Percentiles rank a stretch among this genome's conserved stretches.
Conservation (phyloP, 1,140 invertebrate genomes). For the Achroia grisella region DNA sequence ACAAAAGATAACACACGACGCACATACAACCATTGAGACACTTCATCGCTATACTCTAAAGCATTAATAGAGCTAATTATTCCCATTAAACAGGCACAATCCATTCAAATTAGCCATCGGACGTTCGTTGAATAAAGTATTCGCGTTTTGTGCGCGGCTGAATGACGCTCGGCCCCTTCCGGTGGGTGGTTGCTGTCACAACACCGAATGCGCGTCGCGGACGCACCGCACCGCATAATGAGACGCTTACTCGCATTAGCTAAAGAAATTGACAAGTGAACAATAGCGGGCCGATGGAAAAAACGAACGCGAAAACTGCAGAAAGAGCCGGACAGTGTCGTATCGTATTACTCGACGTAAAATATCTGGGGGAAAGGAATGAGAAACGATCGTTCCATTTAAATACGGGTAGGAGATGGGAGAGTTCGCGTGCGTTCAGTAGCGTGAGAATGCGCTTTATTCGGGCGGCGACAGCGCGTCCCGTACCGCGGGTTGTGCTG, state of each 20-base stretch:
- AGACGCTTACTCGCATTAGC: conserved; percentile 73
- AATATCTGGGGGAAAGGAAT: conserved; percentile 71
- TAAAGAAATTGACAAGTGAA: conserved; percentile 74
- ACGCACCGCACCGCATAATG: conserved; percentile 70
- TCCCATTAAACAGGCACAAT: conserved; percentile 62
- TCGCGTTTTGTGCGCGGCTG: conserved; percentile 67
- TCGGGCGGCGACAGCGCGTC: conserved; percentile 56
- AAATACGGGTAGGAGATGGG: conserved; percentile 57
- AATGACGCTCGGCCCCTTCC: conserved; percentile 69
- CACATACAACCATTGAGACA: conserved; percentile 29
- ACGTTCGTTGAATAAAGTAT: conserved; percentile 64
- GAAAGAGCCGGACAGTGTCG: conserved; percentile 71
- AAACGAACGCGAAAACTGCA: conserved; percentile 64
- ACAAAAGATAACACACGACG: conserved; percentile 38
- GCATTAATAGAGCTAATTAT: conserved; percentile 63
- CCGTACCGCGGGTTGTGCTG: conserved; percentile 24
- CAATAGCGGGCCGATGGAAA: conserved; percentile 64
- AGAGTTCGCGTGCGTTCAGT: conserved; percentile 68
- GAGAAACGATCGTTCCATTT: conserved; percentile 68
- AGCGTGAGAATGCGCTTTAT: conserved; percentile 71
- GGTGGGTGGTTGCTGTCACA: conserved; percentile 72
- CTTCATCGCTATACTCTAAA: conserved; percentile 18
- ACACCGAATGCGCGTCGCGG: conserved; percentile 66
- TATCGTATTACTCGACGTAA: conserved; percentile 73
- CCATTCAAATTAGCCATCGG: conserved; percentile 69